A percentile compares a stretch with the other conserved stretches of the same genome.
These are phyloP conservation scores for Leucophenga montana DNA, from an alignment of 2,888 invertebrate genomes.

Conservation along the genomic window DNA sequence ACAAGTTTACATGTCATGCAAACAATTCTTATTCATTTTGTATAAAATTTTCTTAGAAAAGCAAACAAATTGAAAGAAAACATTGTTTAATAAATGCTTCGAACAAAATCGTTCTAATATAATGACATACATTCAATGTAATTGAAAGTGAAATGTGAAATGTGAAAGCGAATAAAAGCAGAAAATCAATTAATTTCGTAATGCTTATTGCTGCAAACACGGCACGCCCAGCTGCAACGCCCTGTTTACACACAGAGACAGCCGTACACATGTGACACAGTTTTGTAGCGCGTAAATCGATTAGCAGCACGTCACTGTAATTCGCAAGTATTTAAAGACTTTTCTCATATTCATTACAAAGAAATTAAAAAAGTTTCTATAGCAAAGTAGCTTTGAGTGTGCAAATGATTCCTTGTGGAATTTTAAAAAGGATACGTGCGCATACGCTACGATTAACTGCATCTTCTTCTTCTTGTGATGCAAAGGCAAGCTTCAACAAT, in stretches of 20 bases:
- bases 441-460: not conserved
- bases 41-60: too few species aligned
- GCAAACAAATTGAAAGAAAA: not conserved
- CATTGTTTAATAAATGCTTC: not conserved
- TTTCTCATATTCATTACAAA: conserved; percentile 1
- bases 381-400: too few species aligned
- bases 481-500: too few species aligned
- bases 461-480: too few species aligned
- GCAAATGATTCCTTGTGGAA: too few species aligned
- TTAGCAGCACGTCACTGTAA: conserved; percentile 1
- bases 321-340: not conserved
- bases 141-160: conserved; percentile 23
- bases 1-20: too few species aligned
- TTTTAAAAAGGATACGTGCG: too few species aligned
- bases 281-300: conserved; percentile 12
- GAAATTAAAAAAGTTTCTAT: conserved; percentile 8
- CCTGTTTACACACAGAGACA: not conserved
- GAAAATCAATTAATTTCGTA: conserved; percentile 19
- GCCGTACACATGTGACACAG: conserved; percentile 9
- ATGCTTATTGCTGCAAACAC: conserved; percentile 7
- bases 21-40: too few species aligned
- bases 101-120: not conserved
- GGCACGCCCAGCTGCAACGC: not conserved
- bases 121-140: conserved; percentile 19
- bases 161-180: conserved; percentile 5